Evolutionary conservation across 2,113 vertebrate species (phyloP).

Genomic region (Aramus guarauna): DNA sequence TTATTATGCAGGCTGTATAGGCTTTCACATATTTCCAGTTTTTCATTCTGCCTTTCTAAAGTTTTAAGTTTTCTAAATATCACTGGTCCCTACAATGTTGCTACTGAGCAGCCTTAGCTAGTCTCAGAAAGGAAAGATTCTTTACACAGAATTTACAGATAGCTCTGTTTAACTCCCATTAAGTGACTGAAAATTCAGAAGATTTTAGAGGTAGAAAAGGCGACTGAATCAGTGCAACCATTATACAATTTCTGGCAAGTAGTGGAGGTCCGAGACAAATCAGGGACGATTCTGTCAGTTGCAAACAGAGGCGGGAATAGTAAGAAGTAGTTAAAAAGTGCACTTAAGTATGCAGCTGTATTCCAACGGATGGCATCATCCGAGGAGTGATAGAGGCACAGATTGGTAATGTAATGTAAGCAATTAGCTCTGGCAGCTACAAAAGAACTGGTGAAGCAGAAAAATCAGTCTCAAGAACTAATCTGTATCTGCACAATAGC

Average conservation of each 20-base stretch:
- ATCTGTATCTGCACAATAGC: conserved; percentile 56
- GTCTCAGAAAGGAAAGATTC: neutral
- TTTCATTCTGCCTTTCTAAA: neutral
- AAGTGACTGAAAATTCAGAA: neutral
- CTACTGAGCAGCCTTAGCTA: neutral
- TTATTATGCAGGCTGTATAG: neutral
- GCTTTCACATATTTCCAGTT: neutral
- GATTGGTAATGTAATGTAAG: conserved; percentile 56
- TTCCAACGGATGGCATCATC: conserved; percentile 46
- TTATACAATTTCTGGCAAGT: neutral
- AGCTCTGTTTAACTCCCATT: neutral
- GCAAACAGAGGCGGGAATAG: neutral
- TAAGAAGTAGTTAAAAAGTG: conserved; percentile 22
- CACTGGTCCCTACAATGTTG: neutral
- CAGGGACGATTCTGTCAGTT: neutral
- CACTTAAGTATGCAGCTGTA: conserved; percentile 54
- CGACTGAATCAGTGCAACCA: neutral
- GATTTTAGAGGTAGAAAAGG: neutral
- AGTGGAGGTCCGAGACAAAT: neutral
- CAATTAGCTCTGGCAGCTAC: conserved; percentile 67
- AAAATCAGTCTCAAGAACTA: conserved; percentile 62
- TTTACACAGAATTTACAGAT: neutral
- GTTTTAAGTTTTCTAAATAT: neutral
- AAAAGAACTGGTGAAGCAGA: conserved; percentile 61
- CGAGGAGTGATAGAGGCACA: conserved; percentile 35